Conservation (phyloP, 2,888 invertebrate genomes). For the Papilio gigon region DNA sequence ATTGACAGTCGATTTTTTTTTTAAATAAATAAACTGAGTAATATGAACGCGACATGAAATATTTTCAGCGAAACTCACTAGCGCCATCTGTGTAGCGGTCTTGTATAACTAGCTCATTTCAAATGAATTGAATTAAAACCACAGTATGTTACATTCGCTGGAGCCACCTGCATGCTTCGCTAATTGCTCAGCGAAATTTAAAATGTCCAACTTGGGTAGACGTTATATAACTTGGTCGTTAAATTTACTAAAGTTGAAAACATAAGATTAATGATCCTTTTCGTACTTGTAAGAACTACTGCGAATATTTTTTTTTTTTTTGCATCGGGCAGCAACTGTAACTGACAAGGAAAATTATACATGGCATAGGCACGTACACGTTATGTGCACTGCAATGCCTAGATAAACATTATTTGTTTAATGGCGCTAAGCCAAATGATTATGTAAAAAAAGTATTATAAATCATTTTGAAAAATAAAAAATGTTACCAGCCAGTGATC, state of each 20-base stretch:
- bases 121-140: constrained; percentile 25
- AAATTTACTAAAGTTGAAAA: constrained; percentile 1
- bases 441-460: no score
- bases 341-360: not conserved
- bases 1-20: not conserved
- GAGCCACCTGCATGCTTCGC: constrained; percentile 11
- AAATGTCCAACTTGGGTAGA: not conserved
- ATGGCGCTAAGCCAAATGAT: no score
- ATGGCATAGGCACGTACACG: no score
- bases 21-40: no score
- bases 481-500: no score
- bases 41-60: not conserved
- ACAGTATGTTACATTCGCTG: not conserved
- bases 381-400: no score
- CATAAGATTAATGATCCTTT: not conserved
- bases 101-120: not conserved
- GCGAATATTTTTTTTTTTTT: not conserved
- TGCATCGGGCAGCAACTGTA: not conserved
- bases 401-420: no score
- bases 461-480: no score
- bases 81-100: not conserved
- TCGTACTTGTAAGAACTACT: not conserved
- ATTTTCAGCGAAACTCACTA: not conserved
- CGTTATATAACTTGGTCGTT: not conserved
- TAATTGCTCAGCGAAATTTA: constrained; percentile 32